Conservation (phyloP, 2,888 invertebrate genomes). For the Nemotelus pantherinus region DNA sequence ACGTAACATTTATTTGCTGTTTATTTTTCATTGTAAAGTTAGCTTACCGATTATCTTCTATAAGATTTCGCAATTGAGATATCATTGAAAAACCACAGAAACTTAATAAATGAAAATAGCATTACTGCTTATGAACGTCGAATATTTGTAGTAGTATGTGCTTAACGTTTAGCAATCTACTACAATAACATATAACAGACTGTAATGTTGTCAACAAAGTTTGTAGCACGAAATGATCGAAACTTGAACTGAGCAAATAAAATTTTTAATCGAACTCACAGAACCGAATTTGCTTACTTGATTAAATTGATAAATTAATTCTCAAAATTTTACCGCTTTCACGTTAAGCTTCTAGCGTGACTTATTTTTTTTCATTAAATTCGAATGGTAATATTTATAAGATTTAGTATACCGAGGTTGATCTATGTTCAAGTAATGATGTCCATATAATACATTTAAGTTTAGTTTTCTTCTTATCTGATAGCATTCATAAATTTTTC, state of each 20-base stretch:
- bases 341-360: no score
- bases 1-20: slow-evolving; percentile 35
- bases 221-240: no score
- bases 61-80: slow-evolving; percentile 29
- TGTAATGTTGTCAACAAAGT: no score
- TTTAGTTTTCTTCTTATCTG: background rate
- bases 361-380: slow-evolving; percentile 3
- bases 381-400: slow-evolving; percentile 14
- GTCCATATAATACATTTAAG: slow-evolving; percentile 12
- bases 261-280: no score
- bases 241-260: no score
- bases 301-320: no score
- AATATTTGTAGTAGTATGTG: background rate
- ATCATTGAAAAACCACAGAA: slow-evolving; percentile 30
- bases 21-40: slow-evolving; percentile 32
- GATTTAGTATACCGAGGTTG: slow-evolving; percentile 31
- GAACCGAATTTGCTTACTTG: no score
- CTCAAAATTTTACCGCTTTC: no score
- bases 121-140: background rate
- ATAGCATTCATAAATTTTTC: background rate
- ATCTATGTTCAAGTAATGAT: slow-evolving; percentile 7
- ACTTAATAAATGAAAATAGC: slow-evolving; percentile 1
- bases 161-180: background rate
- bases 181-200: no score
- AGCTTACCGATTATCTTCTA: slow-evolving; percentile 35